Evolutionary conservation across 1,140 invertebrate genomes (phyloP).

Genomic region (Drosophila kepulauana): DNA sequence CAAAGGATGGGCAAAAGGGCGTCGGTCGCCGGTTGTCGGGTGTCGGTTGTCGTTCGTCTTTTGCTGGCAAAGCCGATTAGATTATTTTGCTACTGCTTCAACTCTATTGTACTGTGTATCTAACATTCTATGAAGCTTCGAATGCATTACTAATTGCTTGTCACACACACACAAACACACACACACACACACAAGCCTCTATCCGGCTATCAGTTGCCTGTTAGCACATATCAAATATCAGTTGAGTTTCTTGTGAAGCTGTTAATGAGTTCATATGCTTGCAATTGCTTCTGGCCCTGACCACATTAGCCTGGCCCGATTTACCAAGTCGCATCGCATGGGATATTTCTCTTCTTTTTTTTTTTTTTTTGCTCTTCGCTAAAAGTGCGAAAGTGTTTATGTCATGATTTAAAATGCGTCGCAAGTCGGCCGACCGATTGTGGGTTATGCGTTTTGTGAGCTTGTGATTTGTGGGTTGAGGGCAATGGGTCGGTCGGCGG

Average conservation of each 20-base stretch:
- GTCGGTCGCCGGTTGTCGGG: background rate
- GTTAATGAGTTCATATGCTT: conserved; percentile 18
- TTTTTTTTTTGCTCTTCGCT: background rate
- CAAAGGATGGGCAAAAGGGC: conserved; percentile 28
- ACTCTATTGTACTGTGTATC: conserved; percentile 10
- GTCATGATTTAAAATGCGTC: conserved; percentile 51
- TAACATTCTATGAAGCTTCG: background rate
- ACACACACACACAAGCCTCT: background rate
- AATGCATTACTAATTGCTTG: conserved; percentile 35
- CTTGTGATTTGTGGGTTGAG: background rate
- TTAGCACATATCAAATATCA: conserved; percentile 4
- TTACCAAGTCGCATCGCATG: conserved; percentile 12
- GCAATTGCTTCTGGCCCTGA: conserved; percentile 40
- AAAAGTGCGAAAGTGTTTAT: conserved; percentile 56
- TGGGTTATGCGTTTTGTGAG: too few species aligned
- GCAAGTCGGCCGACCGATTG: background rate
- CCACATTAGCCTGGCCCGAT: conserved; percentile 13
- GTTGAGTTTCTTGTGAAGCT: background rate
- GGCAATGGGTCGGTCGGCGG: background rate
- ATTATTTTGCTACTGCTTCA: conserved; percentile 28
- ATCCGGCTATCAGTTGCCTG: background rate
- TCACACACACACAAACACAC: conserved; percentile 26
- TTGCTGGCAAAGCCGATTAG: conserved; percentile 34
- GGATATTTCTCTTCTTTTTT: background rate
- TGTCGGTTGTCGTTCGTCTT: background rate